A percentile compares a stretch with the other conserved stretches of the same genome.
Conservation (phyloP, 2,113 vertebrate species). For the Etheostoma spectabile region DNA sequence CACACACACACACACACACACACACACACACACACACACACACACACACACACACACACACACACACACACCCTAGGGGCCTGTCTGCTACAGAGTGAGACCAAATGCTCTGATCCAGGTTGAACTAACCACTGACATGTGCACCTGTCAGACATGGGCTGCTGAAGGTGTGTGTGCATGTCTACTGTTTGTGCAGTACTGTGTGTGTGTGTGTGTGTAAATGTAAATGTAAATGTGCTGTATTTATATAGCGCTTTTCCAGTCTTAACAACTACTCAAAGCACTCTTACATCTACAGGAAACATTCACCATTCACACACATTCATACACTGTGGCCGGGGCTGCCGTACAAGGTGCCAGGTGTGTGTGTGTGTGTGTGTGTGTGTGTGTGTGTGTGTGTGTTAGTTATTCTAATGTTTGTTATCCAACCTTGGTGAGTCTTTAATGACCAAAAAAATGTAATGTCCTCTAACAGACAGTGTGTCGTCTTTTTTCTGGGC, state of each 20-base stretch:
- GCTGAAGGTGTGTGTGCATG: conserved; percentile 61
- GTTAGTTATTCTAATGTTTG: background rate
- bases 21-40: conserved; percentile 35
- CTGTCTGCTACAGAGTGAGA: conserved; percentile 71
- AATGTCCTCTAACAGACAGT: background rate
- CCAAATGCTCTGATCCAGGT: conserved; percentile 79
- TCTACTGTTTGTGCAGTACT: conserved; percentile 20
- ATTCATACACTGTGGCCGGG: no score
- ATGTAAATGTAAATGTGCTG: no score
- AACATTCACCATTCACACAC: no score
- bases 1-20: conserved; percentile 12
- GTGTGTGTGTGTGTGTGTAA: background rate
- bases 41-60: conserved; percentile 37
- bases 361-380: conserved; percentile 29
- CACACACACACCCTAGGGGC: conserved; percentile 48
- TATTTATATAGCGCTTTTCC: no score
- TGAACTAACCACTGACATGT: conserved; percentile 76
- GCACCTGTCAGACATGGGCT: conserved; percentile 77
- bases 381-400: background rate
- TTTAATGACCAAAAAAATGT: background rate
- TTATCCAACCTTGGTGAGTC: background rate
- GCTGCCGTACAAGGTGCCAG: no score
- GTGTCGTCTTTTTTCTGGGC: background rate
- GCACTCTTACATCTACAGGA: no score
- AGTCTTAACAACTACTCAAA: no score